Evolutionary conservation across 2,888 invertebrate species (phyloP).

Genomic region (Cepaea hortensis): DNA sequence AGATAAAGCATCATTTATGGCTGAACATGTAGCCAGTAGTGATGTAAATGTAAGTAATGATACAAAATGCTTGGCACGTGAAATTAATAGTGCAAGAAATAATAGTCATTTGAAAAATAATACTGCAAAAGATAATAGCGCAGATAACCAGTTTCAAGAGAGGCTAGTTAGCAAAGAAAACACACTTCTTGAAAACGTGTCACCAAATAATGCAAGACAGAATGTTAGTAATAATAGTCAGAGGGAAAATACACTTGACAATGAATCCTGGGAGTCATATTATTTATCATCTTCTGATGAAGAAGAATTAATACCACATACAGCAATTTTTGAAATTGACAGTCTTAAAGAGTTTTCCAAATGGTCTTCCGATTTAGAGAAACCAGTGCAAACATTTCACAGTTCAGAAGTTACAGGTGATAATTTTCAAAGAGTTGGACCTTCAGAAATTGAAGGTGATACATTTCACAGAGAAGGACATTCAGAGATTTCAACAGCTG

Average conservation of each 20-base stretch:
- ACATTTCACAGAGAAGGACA: background rate
- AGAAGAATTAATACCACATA: background rate
- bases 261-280: background rate
- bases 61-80: background rate
- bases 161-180: no score
- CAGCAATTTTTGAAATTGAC: background rate
- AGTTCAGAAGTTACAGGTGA: background rate
- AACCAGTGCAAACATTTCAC: background rate
- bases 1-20: background rate
- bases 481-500: no score
- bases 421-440: background rate
- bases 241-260: background rate
- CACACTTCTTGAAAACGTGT: background rate
- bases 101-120: background rate
- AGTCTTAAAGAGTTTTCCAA: constrained; percentile 3
- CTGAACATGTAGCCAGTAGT: background rate
- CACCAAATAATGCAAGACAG: background rate
- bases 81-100: background rate
- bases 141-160: background rate
- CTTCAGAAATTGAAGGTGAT: background rate
- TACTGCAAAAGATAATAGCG: background rate
- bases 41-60: background rate
- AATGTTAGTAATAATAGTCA: background rate
- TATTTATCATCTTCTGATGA: constrained; percentile 29
- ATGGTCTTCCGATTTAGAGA: background rate